These are phyloP conservation scores for Clepsis dumicolana DNA, from an alignment of 2,888 invertebrate species.

Conservation along the genomic window DNA sequence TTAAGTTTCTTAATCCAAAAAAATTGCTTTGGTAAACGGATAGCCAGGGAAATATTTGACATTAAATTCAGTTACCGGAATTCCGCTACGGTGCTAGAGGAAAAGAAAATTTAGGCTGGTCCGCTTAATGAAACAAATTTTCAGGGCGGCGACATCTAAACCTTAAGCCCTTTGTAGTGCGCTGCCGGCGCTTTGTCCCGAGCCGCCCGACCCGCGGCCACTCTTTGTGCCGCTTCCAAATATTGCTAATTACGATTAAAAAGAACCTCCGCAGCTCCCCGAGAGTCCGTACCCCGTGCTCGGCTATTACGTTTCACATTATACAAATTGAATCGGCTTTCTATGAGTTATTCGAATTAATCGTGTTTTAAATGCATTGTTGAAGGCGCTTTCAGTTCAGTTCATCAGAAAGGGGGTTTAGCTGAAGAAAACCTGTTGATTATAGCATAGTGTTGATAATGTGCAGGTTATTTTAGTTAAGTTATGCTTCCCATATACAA, in stretches of 20 bases:
- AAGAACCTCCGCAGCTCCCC: conserved; percentile 56
- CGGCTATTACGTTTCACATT: conserved; percentile 48
- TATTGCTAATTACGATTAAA: conserved; percentile 82
- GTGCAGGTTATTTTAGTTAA: too few relatives aligned
- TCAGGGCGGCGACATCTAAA: conserved; percentile 80
- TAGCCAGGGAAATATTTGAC: conserved; percentile 68
- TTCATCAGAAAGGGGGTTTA: neutral
- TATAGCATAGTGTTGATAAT: too few relatives aligned
- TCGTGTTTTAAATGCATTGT: conserved; percentile 17
- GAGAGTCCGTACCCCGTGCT: conserved; percentile 43
- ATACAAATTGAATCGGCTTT: conserved; percentile 42
- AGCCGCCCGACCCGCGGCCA: conserved; percentile 66
- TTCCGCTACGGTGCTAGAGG: conserved; percentile 64
- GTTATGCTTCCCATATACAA: too few relatives aligned
- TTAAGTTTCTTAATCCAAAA: conserved; percentile 63
- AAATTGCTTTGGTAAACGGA: conserved; percentile 67
- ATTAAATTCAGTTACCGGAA: conserved; percentile 64
- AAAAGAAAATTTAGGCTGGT: conserved; percentile 75
- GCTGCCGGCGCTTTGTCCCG: conserved; percentile 69
- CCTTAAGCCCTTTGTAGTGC: conserved; percentile 82
- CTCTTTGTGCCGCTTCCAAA: conserved; percentile 77
- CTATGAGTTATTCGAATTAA: conserved; percentile 45
- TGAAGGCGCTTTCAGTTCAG: neutral
- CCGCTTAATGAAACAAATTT: conserved; percentile 84
- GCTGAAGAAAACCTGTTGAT: neutral